phyloP scores from a whole-genome alignment of 2,113 vertebrate species.

The Ageneiosus marmoratus region DNA sequence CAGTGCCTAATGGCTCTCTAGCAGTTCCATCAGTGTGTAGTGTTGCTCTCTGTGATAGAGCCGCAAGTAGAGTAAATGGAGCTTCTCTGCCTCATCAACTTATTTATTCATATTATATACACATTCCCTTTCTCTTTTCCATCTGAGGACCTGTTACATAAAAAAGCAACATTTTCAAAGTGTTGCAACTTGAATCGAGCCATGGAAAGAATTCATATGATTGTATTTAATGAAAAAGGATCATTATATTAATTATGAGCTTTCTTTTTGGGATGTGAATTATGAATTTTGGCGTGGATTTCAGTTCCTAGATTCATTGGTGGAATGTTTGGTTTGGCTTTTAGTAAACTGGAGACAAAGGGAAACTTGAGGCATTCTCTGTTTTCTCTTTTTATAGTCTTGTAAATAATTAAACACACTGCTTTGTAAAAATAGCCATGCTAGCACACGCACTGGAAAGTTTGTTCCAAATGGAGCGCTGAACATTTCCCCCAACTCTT shows the following conservation, averaged over 20 bases:
- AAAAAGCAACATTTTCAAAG: constrained; percentile 40
- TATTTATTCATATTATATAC: constrained; percentile 57
- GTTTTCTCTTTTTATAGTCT: constrained; percentile 17
- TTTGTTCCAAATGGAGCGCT: constrained; percentile 63
- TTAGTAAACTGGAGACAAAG: constrained; percentile 24
- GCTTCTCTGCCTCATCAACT: constrained; percentile 51
- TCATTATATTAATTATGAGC: constrained; percentile 29
- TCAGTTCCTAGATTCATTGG: background rate
- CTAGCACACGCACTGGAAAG: constrained; percentile 59
- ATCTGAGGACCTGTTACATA: constrained; percentile 38
- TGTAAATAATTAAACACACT: constrained; percentile 33
- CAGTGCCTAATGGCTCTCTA: constrained; percentile 66
- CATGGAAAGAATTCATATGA: constrained; percentile 16
- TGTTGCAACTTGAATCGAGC: constrained; percentile 27
- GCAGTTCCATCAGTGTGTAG: constrained; percentile 52
- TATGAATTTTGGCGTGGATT: background rate
- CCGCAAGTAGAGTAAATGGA: constrained; percentile 57
- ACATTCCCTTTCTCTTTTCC: constrained; percentile 43
- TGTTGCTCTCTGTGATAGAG: constrained; percentile 57
- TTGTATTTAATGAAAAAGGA: constrained; percentile 34
- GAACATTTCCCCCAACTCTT: constrained; percentile 54
- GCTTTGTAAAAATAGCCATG: constrained; percentile 56
- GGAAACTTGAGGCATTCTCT: constrained; percentile 28
- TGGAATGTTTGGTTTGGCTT: background rate
- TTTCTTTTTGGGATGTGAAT: constrained; percentile 3